Base-by-base conservation (phyloP, 2,113 vertebrate genomes). In the Puma concolor region DNA sequence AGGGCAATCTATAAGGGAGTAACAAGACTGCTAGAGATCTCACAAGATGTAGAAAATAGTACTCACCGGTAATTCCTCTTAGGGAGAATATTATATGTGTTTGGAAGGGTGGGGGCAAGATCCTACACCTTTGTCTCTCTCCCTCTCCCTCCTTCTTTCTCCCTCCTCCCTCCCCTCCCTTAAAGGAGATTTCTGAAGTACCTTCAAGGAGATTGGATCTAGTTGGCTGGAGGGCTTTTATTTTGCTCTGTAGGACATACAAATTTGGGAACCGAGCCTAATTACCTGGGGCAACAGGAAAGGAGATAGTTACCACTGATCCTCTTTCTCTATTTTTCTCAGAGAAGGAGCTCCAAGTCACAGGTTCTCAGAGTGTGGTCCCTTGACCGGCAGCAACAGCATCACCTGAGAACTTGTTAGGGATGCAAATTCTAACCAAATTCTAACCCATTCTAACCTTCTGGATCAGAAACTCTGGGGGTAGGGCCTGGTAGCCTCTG, bases 141-240 rank as follows among this genome's bases (percentile, higher is more conserved):
- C 27, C n/a, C 1, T 29, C 41, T 9, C 7, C 3, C 17, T 36
- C 0, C 23, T 9, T 5, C 33, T 11, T 3, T n/a, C 10, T 1
- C 31, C 9, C 50, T n/a, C 38, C 71, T 44, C 11, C 48, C 11
- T 31, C n/a, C 41, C 21, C 33, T 33, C 38, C 63, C 11, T 36
- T 57, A 74, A 33, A 63, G 38, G 38, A 52, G 50, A 95, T 36
- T 80, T 95, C n/a, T 88, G 3, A 89, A 83, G 64, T 48, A 23
- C 88, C 82, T 93, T 82, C 16, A 7, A 31, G 88, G 71, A 96
- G 86, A 92, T 74, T 23, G 76, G 63, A 54, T 95, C 84, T 85
- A 6, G 16, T 66, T 94, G 21, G 76, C 93, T 27, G 17, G 54
- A 84, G 36, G 93, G 38, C 88, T 63, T 91, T 91, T 36, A n/a